Evolutionary conservation across 2,797 vertebrate genomes (phyloP).

Genomic region (Phrynocephalus vlangalii): DNA sequence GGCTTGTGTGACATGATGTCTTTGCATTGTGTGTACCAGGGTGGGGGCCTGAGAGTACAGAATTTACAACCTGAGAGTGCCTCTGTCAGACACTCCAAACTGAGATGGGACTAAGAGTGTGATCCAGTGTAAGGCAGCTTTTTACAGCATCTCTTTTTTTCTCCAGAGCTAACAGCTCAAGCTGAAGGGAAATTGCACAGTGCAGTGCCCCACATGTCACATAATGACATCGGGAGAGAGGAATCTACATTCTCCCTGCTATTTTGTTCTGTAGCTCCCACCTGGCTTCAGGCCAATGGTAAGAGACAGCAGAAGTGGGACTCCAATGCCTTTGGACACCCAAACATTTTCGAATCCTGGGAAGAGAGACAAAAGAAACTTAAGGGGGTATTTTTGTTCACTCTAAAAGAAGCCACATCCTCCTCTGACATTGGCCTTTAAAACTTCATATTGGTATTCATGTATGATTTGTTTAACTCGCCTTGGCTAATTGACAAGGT

Average conservation of each 20-base stretch:
- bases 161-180: not conserved
- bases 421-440: too few species aligned
- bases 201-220: not conserved
- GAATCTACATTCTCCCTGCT: not conserved
- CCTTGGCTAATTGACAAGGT: too few species aligned
- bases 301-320: not conserved
- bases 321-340: not conserved
- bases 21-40: not conserved
- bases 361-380: not conserved
- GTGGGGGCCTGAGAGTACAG: too few species aligned
- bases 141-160: not conserved
- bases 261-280: not conserved
- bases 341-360: not conserved
- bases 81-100: too few species aligned
- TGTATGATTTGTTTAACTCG: too few species aligned
- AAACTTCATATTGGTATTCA: not conserved
- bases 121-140: not conserved
- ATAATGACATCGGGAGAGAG: too few species aligned
- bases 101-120: too few species aligned
- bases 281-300: not conserved
- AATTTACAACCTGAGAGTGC: not conserved
- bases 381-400: not conserved
- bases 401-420: not conserved
- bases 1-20: not conserved
- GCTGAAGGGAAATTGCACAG: not conserved